A percentile compares a stretch with the other conserved stretches of the same genome.
phyloP scores from a whole-genome alignment of 2,888 invertebrate species.

The Timandra comae region DNA sequence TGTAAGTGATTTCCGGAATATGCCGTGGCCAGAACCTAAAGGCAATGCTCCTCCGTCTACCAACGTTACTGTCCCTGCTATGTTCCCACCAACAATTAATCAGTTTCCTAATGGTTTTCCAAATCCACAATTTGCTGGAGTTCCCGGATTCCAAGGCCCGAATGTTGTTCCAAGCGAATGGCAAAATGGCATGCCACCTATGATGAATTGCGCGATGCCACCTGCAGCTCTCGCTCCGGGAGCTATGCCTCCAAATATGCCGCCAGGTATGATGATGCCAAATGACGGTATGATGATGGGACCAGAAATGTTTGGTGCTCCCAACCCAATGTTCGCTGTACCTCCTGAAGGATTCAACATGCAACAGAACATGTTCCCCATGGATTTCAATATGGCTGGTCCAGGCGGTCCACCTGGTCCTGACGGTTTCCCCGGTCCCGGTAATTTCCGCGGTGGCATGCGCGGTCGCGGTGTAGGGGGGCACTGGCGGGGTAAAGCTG shows the following conservation, averaged over 20 bases:
- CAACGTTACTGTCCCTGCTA: conserved; percentile 52
- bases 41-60: conserved; percentile 70
- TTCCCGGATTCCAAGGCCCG: conserved; percentile 61
- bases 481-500: conserved; percentile 69
- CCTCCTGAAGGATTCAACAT: conserved; percentile 62
- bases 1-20: conserved; percentile 84
- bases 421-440: conserved; percentile 52
- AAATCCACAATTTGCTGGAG: conserved; percentile 61
- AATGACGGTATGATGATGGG: conserved; percentile 24
- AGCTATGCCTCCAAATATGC: conserved; percentile 54
- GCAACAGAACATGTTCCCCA: conserved; percentile 69
- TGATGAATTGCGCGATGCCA: conserved; percentile 45
- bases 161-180: conserved; percentile 58
- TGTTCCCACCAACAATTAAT: conserved; percentile 64
- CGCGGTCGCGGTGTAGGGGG: conserved; percentile 73
- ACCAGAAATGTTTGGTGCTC: conserved; percentile 57
- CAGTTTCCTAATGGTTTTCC: conserved; percentile 67
- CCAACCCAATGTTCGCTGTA: conserved; percentile 49
- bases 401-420: conserved; percentile 48
- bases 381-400: conserved; percentile 69
- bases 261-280: conserved; percentile 65
- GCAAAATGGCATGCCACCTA: conserved; percentile 57
- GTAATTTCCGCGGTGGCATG: conserved; percentile 74
- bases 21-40: conserved; percentile 91
- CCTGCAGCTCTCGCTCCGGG: conserved; percentile 43